Conservation (phyloP, 1,140 invertebrate species). For the Piezodorus guildinii region DNA sequence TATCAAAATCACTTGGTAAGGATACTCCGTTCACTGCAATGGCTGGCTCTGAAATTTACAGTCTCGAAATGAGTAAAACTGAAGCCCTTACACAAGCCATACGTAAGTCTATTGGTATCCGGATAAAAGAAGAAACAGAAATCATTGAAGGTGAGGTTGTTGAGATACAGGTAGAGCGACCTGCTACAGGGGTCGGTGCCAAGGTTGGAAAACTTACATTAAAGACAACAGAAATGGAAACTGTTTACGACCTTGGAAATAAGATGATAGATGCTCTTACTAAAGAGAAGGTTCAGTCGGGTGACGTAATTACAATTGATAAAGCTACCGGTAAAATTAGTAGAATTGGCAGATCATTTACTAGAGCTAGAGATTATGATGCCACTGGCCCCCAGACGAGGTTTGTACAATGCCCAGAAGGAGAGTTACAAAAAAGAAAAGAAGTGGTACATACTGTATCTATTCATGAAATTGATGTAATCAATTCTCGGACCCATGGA, state of each 20-base stretch:
- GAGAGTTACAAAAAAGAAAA: conserved; percentile 96
- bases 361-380: conserved; percentile 92
- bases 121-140: conserved; percentile 97
- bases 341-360: conserved; percentile 88
- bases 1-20: conserved; percentile 84
- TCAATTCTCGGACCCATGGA: conserved; percentile 92
- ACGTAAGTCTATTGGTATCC: conserved; percentile 91
- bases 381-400: conserved; percentile 82
- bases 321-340: conserved; percentile 97
- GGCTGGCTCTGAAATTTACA: conserved; percentile 96
- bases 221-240: conserved; percentile 99
- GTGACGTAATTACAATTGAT: conserved; percentile 95
- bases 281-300: conserved; percentile 93
- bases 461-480: conserved; percentile 97
- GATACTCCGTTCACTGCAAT: conserved; percentile 98
- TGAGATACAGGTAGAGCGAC: conserved; percentile 91
- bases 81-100: conserved; percentile 96
- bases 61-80: conserved; percentile 97
- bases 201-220: conserved; percentile 85
- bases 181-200: conserved; percentile 78
- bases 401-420: conserved; percentile 94
- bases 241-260: conserved; percentile 93
- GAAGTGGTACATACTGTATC: conserved; percentile 96
- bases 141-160: conserved; percentile 99
- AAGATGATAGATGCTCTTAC: conserved; percentile 98